phyloP scores from a whole-genome alignment of 2,797 vertebrate genomes.

The Podarcis siculus region DNA sequence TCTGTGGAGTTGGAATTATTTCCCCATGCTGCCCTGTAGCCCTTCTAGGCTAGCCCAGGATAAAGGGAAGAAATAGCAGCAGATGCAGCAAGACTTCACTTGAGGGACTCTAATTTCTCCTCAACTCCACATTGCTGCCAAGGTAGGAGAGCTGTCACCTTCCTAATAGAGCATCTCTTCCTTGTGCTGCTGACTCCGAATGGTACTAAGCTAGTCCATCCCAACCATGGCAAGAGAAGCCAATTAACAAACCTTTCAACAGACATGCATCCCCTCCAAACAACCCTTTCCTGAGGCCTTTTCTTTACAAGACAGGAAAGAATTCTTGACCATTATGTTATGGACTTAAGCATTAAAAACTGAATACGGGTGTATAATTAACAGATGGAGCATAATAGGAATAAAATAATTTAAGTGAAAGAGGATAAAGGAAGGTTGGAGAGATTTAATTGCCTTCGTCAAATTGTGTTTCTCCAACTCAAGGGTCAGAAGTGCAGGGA shows the following conservation, averaged over 20 bases:
- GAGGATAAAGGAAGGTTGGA: neutral
- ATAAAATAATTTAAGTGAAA: neutral
- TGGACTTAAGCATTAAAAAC: neutral
- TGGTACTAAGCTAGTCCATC: neutral
- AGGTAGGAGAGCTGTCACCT: neutral
- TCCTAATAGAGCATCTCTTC: too few species aligned
- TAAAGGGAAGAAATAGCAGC: neutral
- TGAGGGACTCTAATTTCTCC: neutral
- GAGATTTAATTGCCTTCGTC: slow-evolving; percentile 20
- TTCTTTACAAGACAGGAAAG: neutral
- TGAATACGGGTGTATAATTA: neutral
- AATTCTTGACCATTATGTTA: neutral
- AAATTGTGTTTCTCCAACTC: slow-evolving; percentile 4
- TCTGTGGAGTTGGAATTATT: neutral
- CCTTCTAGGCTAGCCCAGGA: neutral
- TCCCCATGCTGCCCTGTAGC: neutral
- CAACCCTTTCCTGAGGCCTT: neutral
- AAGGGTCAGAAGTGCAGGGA: slow-evolving; percentile 4
- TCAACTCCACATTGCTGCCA: neutral
- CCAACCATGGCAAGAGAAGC: neutral
- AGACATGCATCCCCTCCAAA: neutral
- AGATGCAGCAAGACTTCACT: neutral
- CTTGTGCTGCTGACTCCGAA: too few species aligned
- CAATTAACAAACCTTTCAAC: neutral
- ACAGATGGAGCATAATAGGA: neutral